These are phyloP conservation scores for Drosophila pseudoobscura DNA, from an alignment of 1,140 invertebrate genomes.

Conservation along the genomic window DNA sequence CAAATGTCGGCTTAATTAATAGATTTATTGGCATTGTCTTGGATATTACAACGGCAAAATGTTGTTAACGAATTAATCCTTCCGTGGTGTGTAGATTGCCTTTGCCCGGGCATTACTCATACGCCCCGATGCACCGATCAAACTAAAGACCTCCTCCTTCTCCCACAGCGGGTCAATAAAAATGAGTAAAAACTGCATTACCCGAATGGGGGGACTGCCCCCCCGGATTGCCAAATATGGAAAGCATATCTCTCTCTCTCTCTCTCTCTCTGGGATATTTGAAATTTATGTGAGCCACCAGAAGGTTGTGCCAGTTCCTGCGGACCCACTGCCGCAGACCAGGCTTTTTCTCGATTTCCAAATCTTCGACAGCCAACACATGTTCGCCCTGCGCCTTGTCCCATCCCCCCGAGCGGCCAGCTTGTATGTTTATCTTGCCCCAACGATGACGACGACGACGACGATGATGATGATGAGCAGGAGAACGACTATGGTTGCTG, in stretches of 20 bases:
- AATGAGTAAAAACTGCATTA: constrained; percentile 74
- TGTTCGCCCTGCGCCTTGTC: constrained; percentile 63
- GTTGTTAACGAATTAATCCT: constrained; percentile 81
- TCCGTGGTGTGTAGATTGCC: constrained; percentile 70
- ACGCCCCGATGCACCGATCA: constrained; percentile 55
- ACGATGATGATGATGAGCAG: constrained; percentile 36
- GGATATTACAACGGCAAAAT: constrained; percentile 69
- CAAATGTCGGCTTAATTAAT: constrained; percentile 78
- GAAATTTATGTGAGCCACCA: constrained; percentile 68
- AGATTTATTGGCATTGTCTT: constrained; percentile 74
- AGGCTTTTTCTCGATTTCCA: constrained; percentile 36
- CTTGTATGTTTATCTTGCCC: constrained; percentile 69
- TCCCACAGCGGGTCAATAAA: constrained; percentile 65
- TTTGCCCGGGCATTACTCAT: constrained; percentile 59
- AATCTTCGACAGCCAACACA: constrained; percentile 67
- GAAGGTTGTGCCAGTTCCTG: constrained; percentile 52
- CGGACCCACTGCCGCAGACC: constrained; percentile 7
- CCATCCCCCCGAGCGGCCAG: not conserved
- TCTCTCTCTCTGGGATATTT: constrained; percentile 61
- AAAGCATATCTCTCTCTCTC: constrained; percentile 27
- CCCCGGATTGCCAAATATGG: constrained; percentile 30
- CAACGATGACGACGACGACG: constrained; percentile 49
- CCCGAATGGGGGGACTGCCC: constrained; percentile 7
- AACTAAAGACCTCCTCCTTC: constrained; percentile 51
- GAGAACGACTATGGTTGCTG: too few relatives aligned